Evolutionary conservation across 2,888 invertebrate species (phyloP).

Genomic region (Drosophila gaucha): DNA sequence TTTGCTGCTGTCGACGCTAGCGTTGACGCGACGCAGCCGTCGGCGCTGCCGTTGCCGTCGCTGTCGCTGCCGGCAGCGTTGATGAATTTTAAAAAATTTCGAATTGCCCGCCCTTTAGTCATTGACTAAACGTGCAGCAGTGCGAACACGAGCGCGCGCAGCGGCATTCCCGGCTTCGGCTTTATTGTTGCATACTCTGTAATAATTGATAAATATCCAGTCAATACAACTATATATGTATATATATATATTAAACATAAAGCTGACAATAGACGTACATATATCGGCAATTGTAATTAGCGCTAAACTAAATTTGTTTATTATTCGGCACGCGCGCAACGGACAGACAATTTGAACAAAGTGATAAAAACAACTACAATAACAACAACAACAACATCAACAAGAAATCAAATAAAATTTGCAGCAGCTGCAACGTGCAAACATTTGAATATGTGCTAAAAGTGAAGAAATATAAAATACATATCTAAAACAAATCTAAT

Average conservation of each 20-base stretch:
- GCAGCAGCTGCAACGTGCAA: slow-evolving; percentile 56
- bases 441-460: slow-evolving; percentile 62
- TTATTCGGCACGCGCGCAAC: slow-evolving; percentile 65
- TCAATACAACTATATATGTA: slow-evolving; percentile 2
- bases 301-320: slow-evolving; percentile 39
- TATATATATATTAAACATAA: slow-evolving; percentile 7
- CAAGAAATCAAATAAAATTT: slow-evolving; percentile 31
- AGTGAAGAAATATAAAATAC: slow-evolving; percentile 38
- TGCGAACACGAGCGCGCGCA: slow-evolving; percentile 78
- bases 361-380: slow-evolving; percentile 34
- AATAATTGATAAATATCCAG: slow-evolving; percentile 16
- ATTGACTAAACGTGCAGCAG: slow-evolving; percentile 83
- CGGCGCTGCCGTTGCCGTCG: slow-evolving; percentile 27
- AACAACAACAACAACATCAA: slow-evolving; percentile 12
- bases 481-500: slow-evolving; percentile 30
- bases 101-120: slow-evolving; percentile 84
- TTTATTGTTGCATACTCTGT: slow-evolving; percentile 35
- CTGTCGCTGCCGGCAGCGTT: slow-evolving; percentile 55
- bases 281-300: slow-evolving; percentile 40
- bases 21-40: slow-evolving; percentile 45
- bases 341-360: slow-evolving; percentile 42
- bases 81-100: slow-evolving; percentile 83
- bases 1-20: slow-evolving; percentile 67
- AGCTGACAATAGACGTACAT: slow-evolving; percentile 14
- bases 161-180: slow-evolving; percentile 61